Evolutionary conservation across 2,797 vertebrate genomes (phyloP).

Genomic region (Arnoldichthys spilopterus): DNA sequence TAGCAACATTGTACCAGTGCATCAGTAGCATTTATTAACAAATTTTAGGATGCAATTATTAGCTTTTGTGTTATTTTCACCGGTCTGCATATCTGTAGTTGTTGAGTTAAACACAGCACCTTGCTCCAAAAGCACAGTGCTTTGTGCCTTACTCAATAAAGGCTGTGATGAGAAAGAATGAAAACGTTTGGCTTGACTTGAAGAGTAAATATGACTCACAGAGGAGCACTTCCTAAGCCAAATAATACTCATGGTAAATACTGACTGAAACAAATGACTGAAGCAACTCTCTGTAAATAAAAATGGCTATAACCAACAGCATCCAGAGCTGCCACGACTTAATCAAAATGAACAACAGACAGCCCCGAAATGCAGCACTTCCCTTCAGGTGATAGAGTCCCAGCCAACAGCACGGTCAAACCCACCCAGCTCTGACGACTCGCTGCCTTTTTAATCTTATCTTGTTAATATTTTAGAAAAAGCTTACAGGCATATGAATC

Average conservation of each 20-base stretch:
- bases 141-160: neutral
- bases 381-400: slow-evolving; percentile 46
- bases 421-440: slow-evolving; percentile 42
- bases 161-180: neutral
- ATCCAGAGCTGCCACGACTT: slow-evolving; percentile 36
- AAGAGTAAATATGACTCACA: neutral
- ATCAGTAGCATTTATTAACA: too few species aligned
- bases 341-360: slow-evolving; percentile 49
- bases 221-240: neutral
- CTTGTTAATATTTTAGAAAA: slow-evolving; percentile 76
- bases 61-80: too few species aligned
- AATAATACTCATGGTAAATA: slow-evolving; percentile 6
- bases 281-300: slow-evolving; percentile 24
- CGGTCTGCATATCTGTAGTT: too few species aligned
- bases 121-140: neutral
- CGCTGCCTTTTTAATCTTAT: slow-evolving; percentile 67
- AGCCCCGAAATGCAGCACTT: slow-evolving; percentile 3
- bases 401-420: slow-evolving; percentile 43
- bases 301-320: slow-evolving; percentile 9
- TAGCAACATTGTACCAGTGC: too few species aligned
- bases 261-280: slow-evolving; percentile 14
- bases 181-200: neutral
- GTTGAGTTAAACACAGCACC: neutral
- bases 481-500: slow-evolving; percentile 77
- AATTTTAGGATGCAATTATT: too few species aligned